Conservation (phyloP, 2,888 invertebrate genomes). For the Sarcophaga caerulescens region DNA sequence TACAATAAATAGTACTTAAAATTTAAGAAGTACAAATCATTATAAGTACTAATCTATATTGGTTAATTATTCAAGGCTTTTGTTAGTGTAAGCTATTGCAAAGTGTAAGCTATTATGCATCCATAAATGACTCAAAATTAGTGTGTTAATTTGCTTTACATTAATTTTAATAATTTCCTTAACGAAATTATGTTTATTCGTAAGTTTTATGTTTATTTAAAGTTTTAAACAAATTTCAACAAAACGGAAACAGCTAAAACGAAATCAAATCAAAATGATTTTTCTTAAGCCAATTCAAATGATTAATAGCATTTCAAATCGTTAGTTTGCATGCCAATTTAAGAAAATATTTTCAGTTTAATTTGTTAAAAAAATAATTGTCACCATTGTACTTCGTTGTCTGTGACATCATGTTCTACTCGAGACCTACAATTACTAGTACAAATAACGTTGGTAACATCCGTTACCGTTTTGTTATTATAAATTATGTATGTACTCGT, state of each 20-base stretch:
- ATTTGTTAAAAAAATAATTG: neutral
- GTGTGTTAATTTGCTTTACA: too few relatives aligned
- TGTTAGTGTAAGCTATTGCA: too few relatives aligned
- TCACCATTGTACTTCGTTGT: neutral
- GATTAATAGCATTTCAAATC: constrained; percentile 13
- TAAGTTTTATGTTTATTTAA: too few relatives aligned
- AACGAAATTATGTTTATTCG: neutral
- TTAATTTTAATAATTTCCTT: too few relatives aligned
- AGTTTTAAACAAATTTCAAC: neutral
- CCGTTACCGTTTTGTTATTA: neutral
- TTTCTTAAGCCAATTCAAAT: constrained; percentile 21
- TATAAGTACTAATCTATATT: neutral
- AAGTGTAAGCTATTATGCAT: too few relatives aligned
- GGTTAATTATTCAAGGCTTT: neutral
- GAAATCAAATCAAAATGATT: neutral
- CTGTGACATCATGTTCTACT: constrained; percentile 34
- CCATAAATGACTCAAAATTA: too few relatives aligned
- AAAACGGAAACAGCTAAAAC: neutral
- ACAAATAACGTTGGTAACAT: neutral
- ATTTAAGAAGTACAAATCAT: neutral
- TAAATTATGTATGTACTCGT: neutral
- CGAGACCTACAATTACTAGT: neutral
- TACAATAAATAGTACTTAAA: neutral
- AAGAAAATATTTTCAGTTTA: neutral
- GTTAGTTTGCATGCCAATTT: constrained; percentile 7